Evolutionary conservation across 2,113 vertebrate genomes (phyloP), one percentile per base, ranked within the genome.

Genomic region (Dolichallabes microphthalmus): DNA sequence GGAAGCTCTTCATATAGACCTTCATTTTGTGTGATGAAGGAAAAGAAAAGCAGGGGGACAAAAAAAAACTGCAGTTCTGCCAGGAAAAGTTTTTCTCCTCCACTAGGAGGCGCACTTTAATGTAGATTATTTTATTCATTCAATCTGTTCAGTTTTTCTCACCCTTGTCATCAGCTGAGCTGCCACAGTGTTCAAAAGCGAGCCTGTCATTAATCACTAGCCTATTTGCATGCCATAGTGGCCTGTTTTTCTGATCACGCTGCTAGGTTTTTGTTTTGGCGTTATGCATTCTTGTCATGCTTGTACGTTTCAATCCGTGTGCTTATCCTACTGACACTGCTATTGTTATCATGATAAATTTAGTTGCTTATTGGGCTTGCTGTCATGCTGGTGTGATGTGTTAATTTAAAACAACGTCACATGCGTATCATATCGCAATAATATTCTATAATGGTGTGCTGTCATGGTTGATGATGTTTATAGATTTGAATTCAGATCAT

Each of bases 101-200:
- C 79, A 64, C 35, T 19, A 81, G 79, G 79, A 39, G 79, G 79
- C 35, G 60, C 60, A 52, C 25, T 64, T 45, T 45, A 15, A 63
- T 63, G 63, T 81, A 50, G 60, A 14, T 27, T n/a, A n/a, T 50
- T 27, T 52, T 60, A 63, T 81, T 60, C 1, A 11, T 45, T 39
- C 20, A 80, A 8, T 64, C 63, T 64, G 22, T 45, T 35, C 58
- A 27, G 58, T 10, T 35, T 45, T 81, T 81, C 60, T 50, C 60
- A 64, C 35, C 22, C 60, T 50, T 45, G 79, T 45, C 79, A 81
- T 50, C 15, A 81, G 22, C 79, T 50, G 39, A 81, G 25, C 32
- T 27, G 13, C 35, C 22, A 80, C 35, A 45, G 32, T 50, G 55
- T 50, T 80, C 22, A 30, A 32, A 78, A 78, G 75, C 75, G 20